A percentile compares a stretch with the other conserved stretches of the same genome.
Evolutionary conservation across 2,888 invertebrate genomes (phyloP).

Genomic region (Poecilus cupreus): DNA sequence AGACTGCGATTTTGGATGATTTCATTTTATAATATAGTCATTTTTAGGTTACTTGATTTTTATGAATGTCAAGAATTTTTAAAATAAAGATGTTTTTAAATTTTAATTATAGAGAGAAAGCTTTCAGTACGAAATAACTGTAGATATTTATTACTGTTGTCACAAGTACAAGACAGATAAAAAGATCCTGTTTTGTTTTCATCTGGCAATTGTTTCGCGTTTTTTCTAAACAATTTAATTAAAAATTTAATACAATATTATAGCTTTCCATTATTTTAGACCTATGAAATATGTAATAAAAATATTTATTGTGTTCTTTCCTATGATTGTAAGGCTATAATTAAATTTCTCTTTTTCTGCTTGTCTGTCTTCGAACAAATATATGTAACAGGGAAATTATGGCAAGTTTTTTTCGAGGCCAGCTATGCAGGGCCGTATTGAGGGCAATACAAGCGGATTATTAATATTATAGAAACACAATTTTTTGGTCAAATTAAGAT

Average conservation of each 20-base stretch:
- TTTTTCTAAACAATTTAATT: not conserved
- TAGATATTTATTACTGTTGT: slow-evolving; percentile 33
- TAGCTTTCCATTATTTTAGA: not conserved
- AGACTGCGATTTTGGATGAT: not conserved
- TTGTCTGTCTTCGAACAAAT: no score
- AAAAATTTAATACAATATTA: not conserved
- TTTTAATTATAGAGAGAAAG: slow-evolving; percentile 32
- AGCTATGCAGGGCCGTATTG: no score
- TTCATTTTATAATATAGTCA: not conserved
- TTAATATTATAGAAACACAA: no score
- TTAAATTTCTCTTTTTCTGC: slow-evolving; percentile 17
- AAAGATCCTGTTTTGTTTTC: slow-evolving; percentile 37
- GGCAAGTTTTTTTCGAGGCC: no score
- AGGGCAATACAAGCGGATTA: no score
- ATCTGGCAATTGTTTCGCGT: slow-evolving; percentile 23
- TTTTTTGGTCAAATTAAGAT: no score
- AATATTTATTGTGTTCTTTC: not conserved
- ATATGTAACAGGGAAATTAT: no score
- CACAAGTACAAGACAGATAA: slow-evolving; percentile 23
- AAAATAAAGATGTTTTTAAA: slow-evolving; percentile 31
- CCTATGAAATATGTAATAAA: slow-evolving; percentile 8
- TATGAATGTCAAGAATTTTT: slow-evolving; percentile 13
- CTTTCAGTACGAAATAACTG: slow-evolving; percentile 24
- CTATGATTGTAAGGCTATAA: not conserved
- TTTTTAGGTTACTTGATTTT: not conserved